phyloP scores from a whole-genome alignment of 2,113 vertebrate genomes.

The Colossoma macropomum region DNA sequence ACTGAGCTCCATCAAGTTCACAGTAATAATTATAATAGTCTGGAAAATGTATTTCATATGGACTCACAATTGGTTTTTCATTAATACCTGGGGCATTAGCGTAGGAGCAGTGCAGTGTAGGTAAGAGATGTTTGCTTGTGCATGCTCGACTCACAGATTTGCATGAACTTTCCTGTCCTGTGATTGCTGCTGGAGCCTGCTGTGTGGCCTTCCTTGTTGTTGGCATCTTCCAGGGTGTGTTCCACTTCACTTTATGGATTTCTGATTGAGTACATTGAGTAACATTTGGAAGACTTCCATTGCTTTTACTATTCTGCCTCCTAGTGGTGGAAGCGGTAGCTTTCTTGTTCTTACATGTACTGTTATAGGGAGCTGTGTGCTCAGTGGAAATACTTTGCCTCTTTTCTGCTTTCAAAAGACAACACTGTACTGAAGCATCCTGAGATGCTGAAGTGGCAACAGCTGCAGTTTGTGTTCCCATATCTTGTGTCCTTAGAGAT shows the following conservation, averaged over 20 bases:
- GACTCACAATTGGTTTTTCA: neutral
- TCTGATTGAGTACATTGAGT: neutral
- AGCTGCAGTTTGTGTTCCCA: slow-evolving; percentile 75
- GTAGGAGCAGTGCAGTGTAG: neutral
- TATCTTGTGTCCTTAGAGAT: slow-evolving; percentile 55
- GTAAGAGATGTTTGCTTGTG: slow-evolving; percentile 14
- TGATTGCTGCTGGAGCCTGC: slow-evolving; percentile 13
- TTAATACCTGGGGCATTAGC: slow-evolving; percentile 53
- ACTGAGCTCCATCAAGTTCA: neutral
- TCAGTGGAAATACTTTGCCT: neutral
- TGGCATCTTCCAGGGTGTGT: slow-evolving; percentile 15
- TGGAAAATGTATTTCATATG: neutral
- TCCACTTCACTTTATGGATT: neutral
- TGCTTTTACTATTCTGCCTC: slow-evolving; percentile 64
- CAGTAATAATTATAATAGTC: neutral
- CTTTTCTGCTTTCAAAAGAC: neutral
- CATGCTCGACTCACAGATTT: slow-evolving; percentile 13
- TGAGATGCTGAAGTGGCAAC: neutral
- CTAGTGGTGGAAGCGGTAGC: slow-evolving; percentile 58
- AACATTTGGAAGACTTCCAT: slow-evolving; percentile 7
- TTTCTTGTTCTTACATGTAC: slow-evolving; percentile 16
- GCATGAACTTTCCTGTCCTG: neutral
- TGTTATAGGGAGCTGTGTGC: neutral
- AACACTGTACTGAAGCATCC: slow-evolving; percentile 80
- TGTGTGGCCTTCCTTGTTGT: slow-evolving; percentile 37